Evolutionary conservation across 2,888 invertebrate species (phyloP), one percentile per base, ranked within the genome.

Genomic region (Pollenia labialis): DNA sequence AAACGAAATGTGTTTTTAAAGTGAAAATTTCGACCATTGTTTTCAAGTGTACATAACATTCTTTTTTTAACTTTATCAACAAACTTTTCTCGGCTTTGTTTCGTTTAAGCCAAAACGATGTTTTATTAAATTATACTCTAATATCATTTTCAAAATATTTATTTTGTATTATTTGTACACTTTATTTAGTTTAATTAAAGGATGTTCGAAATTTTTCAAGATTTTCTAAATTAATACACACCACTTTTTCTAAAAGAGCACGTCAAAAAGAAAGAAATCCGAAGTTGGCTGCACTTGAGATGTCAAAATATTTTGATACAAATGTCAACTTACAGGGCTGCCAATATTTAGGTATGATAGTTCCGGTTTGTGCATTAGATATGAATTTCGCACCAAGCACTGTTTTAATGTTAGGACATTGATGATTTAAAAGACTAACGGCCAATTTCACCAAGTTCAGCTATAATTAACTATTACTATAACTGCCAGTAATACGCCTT

Each of bases 251-350:
- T 89, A 90, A 90, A 90, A 89, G 90, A 90, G 91, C 91, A 92
- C 91, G 91, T 91, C 91, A 92, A 92, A 92, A 91, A 92, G 92
- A 92, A 92, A 91, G 91, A 90, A 89, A 89, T 71, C 81, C 76
- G 90, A 92, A 92, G 91, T 92, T 91, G 90, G 91, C 81, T 62
- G 88, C 89, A 83, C 72, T 90, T 52, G 6, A 72, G 68, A n/a
- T 66, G 50, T 52, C 32, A 58, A 79, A 69, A 32, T 56, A 68
- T 44, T 62, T 79, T 56, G 76, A 76, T 72, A 18, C 60, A 54
- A 56, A 64, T 83, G 82, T 81, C 87, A 88, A 18, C 48, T 50
- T 42, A 10, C 86, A 89, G 81, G 71, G 69, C 85, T 88, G 79
- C 68, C 89, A 91, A 89, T 54, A 82, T 58, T 52, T n/a, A 54